Conservation (phyloP, 2,888 invertebrate genomes). For the Melangyna quadrimaculata region DNA sequence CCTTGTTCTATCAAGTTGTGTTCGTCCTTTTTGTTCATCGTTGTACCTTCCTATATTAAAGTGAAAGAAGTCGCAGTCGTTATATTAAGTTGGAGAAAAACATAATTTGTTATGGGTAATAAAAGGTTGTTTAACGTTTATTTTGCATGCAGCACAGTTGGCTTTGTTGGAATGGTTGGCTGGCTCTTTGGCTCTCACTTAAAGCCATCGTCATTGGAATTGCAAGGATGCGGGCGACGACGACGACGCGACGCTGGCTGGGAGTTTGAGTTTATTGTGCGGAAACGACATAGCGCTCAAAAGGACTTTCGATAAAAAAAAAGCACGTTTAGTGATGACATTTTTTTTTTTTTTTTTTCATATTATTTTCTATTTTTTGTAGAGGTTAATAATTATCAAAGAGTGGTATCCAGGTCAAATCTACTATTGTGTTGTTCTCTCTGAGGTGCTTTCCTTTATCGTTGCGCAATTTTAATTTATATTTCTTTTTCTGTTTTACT, state of each 20-base stretch:
- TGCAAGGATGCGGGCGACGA: background rate
- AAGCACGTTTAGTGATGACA: slow-evolving; percentile 53
- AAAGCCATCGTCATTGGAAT: background rate
- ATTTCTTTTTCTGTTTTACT: background rate
- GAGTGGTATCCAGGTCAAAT: slow-evolving; percentile 59
- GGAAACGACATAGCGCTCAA: slow-evolving; percentile 46
- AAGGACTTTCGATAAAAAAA: slow-evolving; percentile 58
- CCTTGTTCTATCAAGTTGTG: background rate
- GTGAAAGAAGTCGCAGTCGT: slow-evolving; percentile 55
- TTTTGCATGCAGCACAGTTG: slow-evolving; percentile 43
- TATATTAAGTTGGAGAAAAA: slow-evolving; percentile 42
- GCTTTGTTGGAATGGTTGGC: background rate
- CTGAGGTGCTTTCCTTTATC: slow-evolving; percentile 39
- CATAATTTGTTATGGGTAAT: slow-evolving; percentile 69
- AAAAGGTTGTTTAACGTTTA: slow-evolving; percentile 56
- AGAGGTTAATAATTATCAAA: slow-evolving; percentile 54
- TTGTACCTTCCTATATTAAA: slow-evolving; percentile 58
- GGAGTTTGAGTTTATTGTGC: slow-evolving; percentile 47
- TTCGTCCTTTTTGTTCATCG: slow-evolving; percentile 18
- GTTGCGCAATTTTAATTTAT: background rate
- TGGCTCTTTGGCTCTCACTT: background rate
- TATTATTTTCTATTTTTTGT: slow-evolving; percentile 1
- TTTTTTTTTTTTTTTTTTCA: background rate
- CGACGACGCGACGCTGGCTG: no score
- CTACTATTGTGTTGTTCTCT: slow-evolving; percentile 38